Percentiles rank a stretch among this genome's conserved stretches.
These are phyloP conservation scores for Phalangium opilio DNA, from an alignment of 2,888 invertebrate genomes.

Conservation along the genomic window DNA sequence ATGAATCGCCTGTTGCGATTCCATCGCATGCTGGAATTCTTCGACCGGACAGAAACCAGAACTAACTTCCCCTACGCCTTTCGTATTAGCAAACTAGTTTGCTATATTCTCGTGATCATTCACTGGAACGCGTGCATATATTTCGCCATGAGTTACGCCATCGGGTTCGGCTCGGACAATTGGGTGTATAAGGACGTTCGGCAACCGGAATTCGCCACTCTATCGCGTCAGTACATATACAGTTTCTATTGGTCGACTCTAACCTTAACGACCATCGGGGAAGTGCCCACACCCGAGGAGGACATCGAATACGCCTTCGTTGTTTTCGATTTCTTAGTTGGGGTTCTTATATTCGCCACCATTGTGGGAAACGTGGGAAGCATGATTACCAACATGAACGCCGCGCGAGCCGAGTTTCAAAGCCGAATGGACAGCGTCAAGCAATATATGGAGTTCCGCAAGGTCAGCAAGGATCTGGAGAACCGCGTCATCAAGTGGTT, in stretches of 20 bases:
- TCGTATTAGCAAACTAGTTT: constrained; percentile 43
- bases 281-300: constrained; percentile 76
- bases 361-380: constrained; percentile 92
- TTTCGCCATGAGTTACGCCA: constrained; percentile 73
- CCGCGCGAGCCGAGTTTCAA: constrained; percentile 84
- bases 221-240: constrained; percentile 67
- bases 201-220: constrained; percentile 29
- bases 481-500: constrained; percentile 78
- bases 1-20: constrained; percentile 60
- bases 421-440: constrained; percentile 91
- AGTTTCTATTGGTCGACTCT: constrained; percentile 96
- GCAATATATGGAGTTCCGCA: constrained; percentile 86
- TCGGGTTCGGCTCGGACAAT: constrained; percentile 75
- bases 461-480: constrained; percentile 60
- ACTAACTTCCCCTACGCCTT: constrained; percentile 87
- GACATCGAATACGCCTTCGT: constrained; percentile 86
- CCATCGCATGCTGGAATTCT: constrained; percentile 76
- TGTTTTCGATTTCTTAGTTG: constrained; percentile 78
- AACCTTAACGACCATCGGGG: constrained; percentile 85
- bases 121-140: constrained; percentile 94
- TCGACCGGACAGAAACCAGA: constrained; percentile 82
- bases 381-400: constrained; percentile 81
- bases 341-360: constrained; percentile 89
- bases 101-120: constrained; percentile 75
- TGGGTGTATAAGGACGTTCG: constrained; percentile 39